Conservation (phyloP, 2,113 vertebrate species). For the Panthera uncia region DNA sequence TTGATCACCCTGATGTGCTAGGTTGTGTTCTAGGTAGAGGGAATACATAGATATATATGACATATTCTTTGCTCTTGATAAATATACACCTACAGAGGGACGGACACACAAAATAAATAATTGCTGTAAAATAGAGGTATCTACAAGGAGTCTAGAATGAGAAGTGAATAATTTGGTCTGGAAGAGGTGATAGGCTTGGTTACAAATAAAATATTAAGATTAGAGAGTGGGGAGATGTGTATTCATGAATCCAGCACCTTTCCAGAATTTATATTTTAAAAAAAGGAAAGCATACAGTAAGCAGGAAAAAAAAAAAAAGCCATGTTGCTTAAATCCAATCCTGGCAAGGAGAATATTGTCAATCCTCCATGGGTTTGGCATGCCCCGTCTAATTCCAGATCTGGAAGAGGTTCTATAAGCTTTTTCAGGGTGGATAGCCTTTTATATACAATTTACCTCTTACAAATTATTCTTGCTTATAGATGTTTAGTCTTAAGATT, state of each 20-base stretch:
- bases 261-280: neutral
- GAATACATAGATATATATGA: neutral
- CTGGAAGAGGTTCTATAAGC: neutral
- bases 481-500: neutral
- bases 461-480: neutral
- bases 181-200: neutral
- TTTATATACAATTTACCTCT: neutral
- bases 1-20: neutral
- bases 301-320: neutral
- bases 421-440: neutral
- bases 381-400: neutral
- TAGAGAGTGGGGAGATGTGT: neutral
- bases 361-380: neutral
- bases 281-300: neutral
- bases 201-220: constrained; percentile 16
- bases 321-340: neutral
- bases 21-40: neutral
- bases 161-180: neutral
- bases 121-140: neutral
- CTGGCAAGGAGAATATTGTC: neutral
- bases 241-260: neutral
- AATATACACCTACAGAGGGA: neutral
- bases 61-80: neutral
- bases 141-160: neutral
- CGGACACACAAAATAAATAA: neutral